These are phyloP conservation scores for Rhadinocentrus ornatus DNA, from an alignment of 2,797 vertebrate species.

Conservation along the genomic window DNA sequence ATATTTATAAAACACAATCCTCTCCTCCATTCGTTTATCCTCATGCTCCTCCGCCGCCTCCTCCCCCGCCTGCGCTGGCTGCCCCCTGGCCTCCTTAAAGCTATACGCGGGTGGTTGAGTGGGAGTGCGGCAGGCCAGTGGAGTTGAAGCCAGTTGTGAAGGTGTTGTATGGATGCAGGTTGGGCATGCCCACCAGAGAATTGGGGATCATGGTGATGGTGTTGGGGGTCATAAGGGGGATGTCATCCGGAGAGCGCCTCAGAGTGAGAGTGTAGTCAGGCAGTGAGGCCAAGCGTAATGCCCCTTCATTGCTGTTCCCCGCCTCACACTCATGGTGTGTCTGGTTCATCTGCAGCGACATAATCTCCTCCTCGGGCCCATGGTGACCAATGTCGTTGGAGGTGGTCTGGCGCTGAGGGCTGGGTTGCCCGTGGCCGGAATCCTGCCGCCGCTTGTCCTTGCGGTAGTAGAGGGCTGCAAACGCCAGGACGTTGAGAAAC, in stretches of 20 bases:
- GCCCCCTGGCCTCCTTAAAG: constrained; percentile 80
- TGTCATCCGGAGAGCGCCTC: constrained; percentile 96
- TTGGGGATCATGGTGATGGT: constrained; percentile 99
- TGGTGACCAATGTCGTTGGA: constrained; percentile 90
- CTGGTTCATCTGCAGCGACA: constrained; percentile 96
- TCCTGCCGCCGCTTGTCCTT: constrained; percentile 98
- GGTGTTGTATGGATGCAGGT: constrained; percentile 97
- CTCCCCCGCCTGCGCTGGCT: constrained; percentile 48
- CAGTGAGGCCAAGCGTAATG: constrained; percentile 90
- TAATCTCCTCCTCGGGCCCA: constrained; percentile 93
- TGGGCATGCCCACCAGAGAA: constrained; percentile 97
- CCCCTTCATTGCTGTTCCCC: constrained; percentile 79
- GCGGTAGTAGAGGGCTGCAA: constrained; percentile 97
- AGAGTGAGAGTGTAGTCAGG: constrained; percentile 97
- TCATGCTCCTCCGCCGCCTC: constrained; percentile 47
- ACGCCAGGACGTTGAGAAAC: constrained; percentile 97
- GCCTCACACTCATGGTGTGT: constrained; percentile 93
- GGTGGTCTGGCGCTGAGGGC: constrained; percentile 87
- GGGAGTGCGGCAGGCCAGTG: constrained; percentile 96
- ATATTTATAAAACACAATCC: constrained; percentile 85
- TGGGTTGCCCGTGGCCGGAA: constrained; percentile 90
- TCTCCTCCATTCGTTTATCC: constrained; percentile 66
- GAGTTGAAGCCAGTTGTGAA: constrained; percentile 97
- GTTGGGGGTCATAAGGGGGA: constrained; percentile 98
- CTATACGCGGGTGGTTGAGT: constrained; percentile 99